Evolutionary conservation across 1,140 invertebrate genomes (phyloP).

Genomic region (Cheumatopsyche charites): DNA sequence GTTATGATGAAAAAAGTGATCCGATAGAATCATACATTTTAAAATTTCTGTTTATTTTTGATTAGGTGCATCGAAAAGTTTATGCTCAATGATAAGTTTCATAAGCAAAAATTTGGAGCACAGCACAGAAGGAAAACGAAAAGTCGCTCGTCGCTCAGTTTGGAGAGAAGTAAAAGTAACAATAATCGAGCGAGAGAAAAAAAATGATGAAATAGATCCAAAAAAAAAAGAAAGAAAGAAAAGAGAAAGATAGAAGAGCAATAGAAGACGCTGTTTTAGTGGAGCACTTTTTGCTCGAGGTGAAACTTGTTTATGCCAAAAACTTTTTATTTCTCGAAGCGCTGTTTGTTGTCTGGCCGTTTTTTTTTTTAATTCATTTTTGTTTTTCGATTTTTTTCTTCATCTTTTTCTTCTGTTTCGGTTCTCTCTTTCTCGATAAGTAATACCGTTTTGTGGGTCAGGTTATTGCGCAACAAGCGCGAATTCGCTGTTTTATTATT

Average conservation of each 20-base stretch:
- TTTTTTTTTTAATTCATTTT: background rate
- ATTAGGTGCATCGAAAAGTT: too few species aligned
- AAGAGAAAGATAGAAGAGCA: background rate
- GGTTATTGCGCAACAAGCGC: conserved; percentile 34
- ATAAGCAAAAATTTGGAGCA: background rate
- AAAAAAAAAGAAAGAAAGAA: conserved; percentile 1
- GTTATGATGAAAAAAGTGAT: too few species aligned
- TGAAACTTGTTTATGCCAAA: conserved; percentile 36
- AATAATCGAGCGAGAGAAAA: conserved; percentile 12
- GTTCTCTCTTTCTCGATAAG: conserved; percentile 14
- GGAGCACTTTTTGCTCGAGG: conserved; percentile 33
- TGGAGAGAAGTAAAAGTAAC: conserved; percentile 35
- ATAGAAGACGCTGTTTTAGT: conserved; percentile 18
- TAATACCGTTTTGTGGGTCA: conserved; percentile 35
- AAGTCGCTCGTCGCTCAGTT: conserved; percentile 4
- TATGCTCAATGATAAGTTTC: too few species aligned
- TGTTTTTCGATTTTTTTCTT: background rate
- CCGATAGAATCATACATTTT: too few species aligned
- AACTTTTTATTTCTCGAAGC: conserved; percentile 33
- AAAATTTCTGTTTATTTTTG: too few species aligned
- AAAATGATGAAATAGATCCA: too few species aligned
- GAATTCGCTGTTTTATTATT: conserved; percentile 13
- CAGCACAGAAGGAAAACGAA: conserved; percentile 18
- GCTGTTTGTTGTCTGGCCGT: conserved; percentile 27
- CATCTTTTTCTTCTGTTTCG: background rate